A percentile compares a stretch with the other conserved stretches of the same genome.
Evolutionary conservation across 1,140 invertebrate species (phyloP).

Genomic region (Temnothorax longispinosus): DNA sequence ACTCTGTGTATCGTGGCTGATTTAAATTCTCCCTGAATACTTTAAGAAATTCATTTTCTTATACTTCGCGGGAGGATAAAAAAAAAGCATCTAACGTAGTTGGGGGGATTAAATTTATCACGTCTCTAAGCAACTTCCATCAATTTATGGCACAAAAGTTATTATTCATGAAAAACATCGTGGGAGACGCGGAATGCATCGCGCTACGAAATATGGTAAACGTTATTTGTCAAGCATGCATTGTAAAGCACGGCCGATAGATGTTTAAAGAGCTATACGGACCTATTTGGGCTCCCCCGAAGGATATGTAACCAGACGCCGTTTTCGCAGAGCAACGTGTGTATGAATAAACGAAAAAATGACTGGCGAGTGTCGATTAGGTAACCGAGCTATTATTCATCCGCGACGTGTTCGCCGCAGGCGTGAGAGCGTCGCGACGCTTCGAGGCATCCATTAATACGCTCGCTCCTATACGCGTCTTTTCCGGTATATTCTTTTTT

Average conservation of each 20-base stretch:
- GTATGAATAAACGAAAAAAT: conserved; percentile 68
- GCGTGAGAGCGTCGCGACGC: conserved; percentile 47
- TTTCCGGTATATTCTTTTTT: neutral
- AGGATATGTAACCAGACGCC: neutral
- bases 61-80: too few relatives aligned
- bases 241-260: conserved; percentile 14
- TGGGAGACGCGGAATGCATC: neutral
- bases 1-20: neutral
- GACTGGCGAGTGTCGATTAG: conserved; percentile 65
- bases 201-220: conserved; percentile 47
- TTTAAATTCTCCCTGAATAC: neutral
- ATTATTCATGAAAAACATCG: conserved; percentile 53
- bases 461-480: conserved; percentile 23
- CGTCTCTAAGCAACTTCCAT: neutral
- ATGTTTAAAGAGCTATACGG: conserved; percentile 10
- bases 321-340: conserved; percentile 2
- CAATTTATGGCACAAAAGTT: neutral
- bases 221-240: conserved; percentile 18
- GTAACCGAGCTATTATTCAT: conserved; percentile 64
- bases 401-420: conserved; percentile 53
- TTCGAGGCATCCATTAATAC: conserved; percentile 62
- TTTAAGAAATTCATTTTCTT: neutral
- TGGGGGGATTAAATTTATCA: conserved; percentile 42
- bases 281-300: neutral
- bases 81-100: neutral